phyloP scores from a whole-genome alignment of 2,113 vertebrate species.

The Chaetops frenatus region DNA sequence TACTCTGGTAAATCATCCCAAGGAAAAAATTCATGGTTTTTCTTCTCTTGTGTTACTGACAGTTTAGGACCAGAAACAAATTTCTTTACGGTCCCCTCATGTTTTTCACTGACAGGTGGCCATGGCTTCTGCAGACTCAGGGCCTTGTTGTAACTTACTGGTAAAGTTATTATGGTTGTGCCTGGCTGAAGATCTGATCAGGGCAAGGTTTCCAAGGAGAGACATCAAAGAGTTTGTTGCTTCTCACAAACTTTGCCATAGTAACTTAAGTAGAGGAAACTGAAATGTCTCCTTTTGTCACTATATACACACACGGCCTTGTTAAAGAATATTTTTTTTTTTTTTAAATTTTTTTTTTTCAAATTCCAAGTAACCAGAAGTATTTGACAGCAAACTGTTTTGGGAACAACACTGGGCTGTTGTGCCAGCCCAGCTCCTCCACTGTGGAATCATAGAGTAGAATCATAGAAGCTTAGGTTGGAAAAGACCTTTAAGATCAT shows the following conservation, averaged over 20 bases:
- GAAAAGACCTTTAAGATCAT: not conserved
- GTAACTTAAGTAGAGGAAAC: not conserved
- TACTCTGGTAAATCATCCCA: not conserved
- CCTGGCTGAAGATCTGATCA: not conserved
- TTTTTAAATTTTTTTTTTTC: not conserved
- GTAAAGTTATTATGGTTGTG: not conserved
- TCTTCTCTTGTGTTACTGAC: not conserved
- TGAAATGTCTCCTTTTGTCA: not conserved
- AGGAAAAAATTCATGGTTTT: not conserved
- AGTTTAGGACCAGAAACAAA: not conserved
- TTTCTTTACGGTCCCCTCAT: not conserved
- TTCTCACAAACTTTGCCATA: not conserved
- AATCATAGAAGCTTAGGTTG: not conserved
- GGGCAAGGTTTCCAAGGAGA: not conserved
- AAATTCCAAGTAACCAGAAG: not conserved
- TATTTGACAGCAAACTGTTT: not conserved
- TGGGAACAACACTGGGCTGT: rapidly evolving
- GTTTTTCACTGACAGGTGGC: not conserved
- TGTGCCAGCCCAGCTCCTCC: not conserved
- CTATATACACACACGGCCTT: rapidly evolving
- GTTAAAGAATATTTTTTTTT: not conserved
- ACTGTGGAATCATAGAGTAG: not conserved
- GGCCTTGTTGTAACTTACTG: not conserved
- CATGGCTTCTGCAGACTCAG: not conserved
- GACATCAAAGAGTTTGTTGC: not conserved